phyloP scores from a whole-genome alignment of 2,113 vertebrate genomes.

The Chaenocephalus aceratus region DNA sequence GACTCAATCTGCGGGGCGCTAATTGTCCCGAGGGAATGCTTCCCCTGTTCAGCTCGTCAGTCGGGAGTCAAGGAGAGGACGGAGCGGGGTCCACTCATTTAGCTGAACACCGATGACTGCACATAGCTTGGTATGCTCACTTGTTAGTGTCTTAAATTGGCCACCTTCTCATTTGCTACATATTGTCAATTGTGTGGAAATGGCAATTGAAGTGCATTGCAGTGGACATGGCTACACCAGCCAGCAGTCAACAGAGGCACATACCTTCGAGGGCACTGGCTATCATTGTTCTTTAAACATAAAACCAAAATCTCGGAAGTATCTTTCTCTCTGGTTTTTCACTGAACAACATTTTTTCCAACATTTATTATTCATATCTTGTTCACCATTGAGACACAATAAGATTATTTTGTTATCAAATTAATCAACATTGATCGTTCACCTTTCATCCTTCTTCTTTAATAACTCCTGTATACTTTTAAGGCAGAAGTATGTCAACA shows the following conservation, averaged over 20 bases:
- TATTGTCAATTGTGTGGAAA: constrained; percentile 17
- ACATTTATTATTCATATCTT: neutral
- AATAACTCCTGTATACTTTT: neutral
- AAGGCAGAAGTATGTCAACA: neutral
- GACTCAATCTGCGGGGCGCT: constrained; percentile 61
- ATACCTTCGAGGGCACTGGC: neutral
- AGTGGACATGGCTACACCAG: constrained; percentile 37
- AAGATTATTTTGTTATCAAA: neutral
- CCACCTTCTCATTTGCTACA: constrained; percentile 28
- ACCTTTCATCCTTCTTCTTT: no score
- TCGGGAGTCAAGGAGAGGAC: constrained; percentile 81
- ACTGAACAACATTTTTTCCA: neutral
- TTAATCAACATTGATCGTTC: no score
- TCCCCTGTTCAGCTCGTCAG: constrained; percentile 65
- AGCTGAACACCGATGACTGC: constrained; percentile 23
- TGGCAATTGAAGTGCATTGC: constrained; percentile 42
- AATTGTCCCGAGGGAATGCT: constrained; percentile 76
- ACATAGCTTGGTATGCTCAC: constrained; percentile 62
- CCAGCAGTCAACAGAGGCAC: constrained; percentile 8
- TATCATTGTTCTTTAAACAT: neutral
- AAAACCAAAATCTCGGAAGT: neutral
- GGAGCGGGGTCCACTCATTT: constrained; percentile 59
- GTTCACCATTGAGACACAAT: neutral
- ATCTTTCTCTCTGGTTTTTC: neutral
- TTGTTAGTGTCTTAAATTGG: constrained; percentile 63